Evolutionary conservation across 2,888 invertebrate genomes (phyloP), one percentile per base, ranked within the genome.

Genomic region (Pelosia muscerda): DNA sequence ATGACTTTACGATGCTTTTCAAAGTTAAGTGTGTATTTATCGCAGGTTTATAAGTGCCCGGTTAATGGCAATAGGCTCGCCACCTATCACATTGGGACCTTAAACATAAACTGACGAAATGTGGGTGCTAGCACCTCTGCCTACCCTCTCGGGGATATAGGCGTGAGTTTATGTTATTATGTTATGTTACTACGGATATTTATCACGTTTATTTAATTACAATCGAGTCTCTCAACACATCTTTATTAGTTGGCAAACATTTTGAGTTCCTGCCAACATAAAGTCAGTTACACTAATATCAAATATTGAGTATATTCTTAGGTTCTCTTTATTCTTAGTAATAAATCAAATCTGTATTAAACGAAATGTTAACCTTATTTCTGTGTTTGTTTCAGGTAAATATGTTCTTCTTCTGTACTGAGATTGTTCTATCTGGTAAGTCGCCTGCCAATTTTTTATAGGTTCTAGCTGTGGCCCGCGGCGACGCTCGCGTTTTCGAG

Each of bases 351-450:
- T 38, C 22, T 25, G 34, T 13, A 19, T 38, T 56, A 34, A 23
- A 8, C 53, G n/a, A 19, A 31, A 31, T 42, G 28, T 66, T 34
- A 66, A 68, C 56, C 15, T 42, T 25, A 42, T 71, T 61, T 70
- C 22, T 66, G 23, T 66, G 22, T 75, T 77, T 78, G 74, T 82
- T 82, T 63, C 82, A 82, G 82, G 82, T 81, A 81, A 76, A 72
- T 70, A 63, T 15, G 31, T 64, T 68, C 38, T 58, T 53, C 63
- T 34, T 60, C 13, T 10, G 54, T 54, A 54, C 23, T 26, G 10
- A 23, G 54, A 54, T 23, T 63, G 49, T 63, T 28, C 28, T 63
- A 31, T 63, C 23, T 23, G 63, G 63, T 54, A 54, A 63, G 63
- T 54, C 23, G 23, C 22, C 9, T 34, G 28, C 31, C 23, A 28